phyloP scores from a whole-genome alignment of 2,113 vertebrate species.

The Lasiurus borealis region DNA sequence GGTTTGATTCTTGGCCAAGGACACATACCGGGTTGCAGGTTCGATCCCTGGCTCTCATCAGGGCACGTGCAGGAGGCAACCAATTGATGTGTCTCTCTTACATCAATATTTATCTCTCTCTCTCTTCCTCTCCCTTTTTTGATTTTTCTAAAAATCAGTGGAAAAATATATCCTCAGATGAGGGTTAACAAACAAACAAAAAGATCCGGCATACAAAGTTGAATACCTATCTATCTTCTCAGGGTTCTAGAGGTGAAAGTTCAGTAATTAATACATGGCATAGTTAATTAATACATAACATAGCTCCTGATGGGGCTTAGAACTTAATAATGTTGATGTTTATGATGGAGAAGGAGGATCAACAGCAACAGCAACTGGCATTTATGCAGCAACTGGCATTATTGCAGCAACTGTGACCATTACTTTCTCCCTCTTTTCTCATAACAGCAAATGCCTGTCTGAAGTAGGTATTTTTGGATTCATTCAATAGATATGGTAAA shows the following conservation, averaged over 20 bases:
- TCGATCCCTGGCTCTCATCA: no score
- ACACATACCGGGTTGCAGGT: no score
- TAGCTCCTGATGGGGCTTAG: neutral
- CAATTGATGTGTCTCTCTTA: no score
- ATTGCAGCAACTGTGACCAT: neutral
- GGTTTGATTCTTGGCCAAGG: no score
- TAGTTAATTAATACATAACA: neutral
- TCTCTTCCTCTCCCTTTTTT: no score
- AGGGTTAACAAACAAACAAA: no score
- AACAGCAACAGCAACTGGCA: neutral
- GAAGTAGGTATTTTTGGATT: neutral
- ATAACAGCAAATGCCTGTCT: neutral
- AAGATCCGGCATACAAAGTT: neutral
- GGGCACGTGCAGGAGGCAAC: no score
- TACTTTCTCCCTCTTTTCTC: neutral
- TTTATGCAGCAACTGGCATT: neutral
- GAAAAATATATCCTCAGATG: no score
- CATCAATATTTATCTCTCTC: no score
- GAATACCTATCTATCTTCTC: neutral
- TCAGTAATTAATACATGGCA: neutral
- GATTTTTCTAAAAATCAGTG: no score
- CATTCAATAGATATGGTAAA: neutral
- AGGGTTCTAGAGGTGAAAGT: neutral
- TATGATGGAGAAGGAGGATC: neutral
- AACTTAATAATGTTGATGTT: neutral